Percentiles rank a stretch among this genome's conserved stretches.
Conservation (phyloP, 1,140 invertebrate species). For the Diachasma alloeum region DNA sequence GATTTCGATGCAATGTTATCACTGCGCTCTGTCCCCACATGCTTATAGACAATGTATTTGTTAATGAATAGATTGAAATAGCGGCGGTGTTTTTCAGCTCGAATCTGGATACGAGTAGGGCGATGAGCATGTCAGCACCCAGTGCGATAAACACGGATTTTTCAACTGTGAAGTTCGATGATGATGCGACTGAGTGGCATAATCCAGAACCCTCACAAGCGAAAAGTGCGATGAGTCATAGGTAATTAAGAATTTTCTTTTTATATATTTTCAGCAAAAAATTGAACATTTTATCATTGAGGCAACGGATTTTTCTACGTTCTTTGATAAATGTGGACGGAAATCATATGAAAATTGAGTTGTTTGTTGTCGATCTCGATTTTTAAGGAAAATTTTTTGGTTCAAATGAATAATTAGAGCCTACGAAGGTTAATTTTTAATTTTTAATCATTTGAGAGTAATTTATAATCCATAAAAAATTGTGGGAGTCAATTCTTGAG, state of each 20-base stretch:
- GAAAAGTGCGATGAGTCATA: conserved; percentile 59
- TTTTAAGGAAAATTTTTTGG: too few species aligned
- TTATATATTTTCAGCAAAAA: background rate
- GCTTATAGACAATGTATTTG: background rate
- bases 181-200: conserved; percentile 59
- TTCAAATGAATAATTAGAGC: too few species aligned
- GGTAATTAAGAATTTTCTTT: conserved; percentile 38
- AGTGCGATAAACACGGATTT: conserved; percentile 86
- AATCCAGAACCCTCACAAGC: conserved; percentile 48
- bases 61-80: background rate
- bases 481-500: too few species aligned
- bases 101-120: conserved; percentile 74
- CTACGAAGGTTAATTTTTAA: too few species aligned
- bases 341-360: too few species aligned
- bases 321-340: too few species aligned
- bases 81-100: conserved; percentile 47
- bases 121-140: conserved; percentile 83
- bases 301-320: too few species aligned
- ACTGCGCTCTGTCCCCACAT: background rate
- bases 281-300: too few species aligned
- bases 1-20: background rate
- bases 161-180: conserved; percentile 73
- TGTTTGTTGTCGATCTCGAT: too few species aligned
- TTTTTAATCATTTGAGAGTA: too few species aligned
- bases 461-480: too few species aligned